Conservation (phyloP, 30 jellyfish, hydroid and myxozoan species). For the Haliclystus octoradiatus region DNA sequence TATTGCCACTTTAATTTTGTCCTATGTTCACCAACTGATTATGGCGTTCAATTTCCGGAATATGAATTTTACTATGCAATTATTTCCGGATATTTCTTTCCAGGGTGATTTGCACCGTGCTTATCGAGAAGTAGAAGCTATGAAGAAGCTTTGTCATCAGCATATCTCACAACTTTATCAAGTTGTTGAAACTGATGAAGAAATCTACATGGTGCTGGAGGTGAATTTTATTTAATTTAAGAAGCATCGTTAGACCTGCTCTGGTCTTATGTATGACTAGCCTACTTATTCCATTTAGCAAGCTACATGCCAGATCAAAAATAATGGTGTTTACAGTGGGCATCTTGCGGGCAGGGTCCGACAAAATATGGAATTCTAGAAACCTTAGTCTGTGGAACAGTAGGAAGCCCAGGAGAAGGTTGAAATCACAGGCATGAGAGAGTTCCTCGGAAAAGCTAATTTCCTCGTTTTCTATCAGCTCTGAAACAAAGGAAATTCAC, state of each 20-base stretch:
- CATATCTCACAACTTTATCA: slow-evolving; percentile 87
- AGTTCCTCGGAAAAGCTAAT: too few species aligned
- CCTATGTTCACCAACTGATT: not conserved
- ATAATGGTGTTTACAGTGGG: not conserved
- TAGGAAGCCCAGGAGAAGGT: too few species aligned
- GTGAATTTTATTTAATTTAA: slow-evolving; percentile 8
- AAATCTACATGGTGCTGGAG: slow-evolving; percentile 81
- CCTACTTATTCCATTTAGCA: too few species aligned
- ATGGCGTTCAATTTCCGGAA: too few species aligned
- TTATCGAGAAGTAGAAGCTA: slow-evolving; percentile 84
- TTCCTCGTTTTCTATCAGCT: too few species aligned
- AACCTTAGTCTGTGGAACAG: too few species aligned
- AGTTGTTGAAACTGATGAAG: slow-evolving; percentile 88
- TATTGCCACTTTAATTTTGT: not conserved
- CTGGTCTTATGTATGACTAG: not conserved
- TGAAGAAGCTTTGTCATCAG: slow-evolving; percentile 88
- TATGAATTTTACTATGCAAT: too few species aligned
- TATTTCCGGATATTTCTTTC: not conserved
- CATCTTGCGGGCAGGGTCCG: too few species aligned
- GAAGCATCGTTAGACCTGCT: not conserved
- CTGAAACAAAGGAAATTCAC: too few species aligned
- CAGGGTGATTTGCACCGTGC: slow-evolving; percentile 98
- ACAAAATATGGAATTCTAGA: too few species aligned
- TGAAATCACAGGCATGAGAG: too few species aligned
- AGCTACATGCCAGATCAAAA: not conserved